phyloP scores from a whole-genome alignment of 2,888 invertebrate species.

The Allygus modestus region DNA sequence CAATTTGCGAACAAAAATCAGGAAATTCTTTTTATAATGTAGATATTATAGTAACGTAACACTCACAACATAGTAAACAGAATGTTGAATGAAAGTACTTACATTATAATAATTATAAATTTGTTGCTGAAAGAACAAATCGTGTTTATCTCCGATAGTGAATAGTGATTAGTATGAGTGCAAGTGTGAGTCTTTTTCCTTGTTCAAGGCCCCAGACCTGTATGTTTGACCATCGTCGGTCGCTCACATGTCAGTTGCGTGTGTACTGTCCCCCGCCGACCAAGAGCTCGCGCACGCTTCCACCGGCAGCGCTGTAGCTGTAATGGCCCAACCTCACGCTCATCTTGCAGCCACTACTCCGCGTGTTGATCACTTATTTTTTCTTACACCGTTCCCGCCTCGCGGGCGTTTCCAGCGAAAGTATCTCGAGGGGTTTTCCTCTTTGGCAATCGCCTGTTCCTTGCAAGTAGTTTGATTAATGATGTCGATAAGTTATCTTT shows the following conservation, averaged over 20 bases:
- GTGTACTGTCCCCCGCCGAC: background rate
- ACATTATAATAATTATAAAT: too few species aligned
- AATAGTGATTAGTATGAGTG: too few species aligned
- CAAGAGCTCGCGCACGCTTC: background rate
- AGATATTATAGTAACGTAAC: too few species aligned
- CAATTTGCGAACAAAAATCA: too few species aligned
- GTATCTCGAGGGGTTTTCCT: background rate
- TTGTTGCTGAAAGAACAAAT: too few species aligned
- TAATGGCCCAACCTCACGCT: background rate
- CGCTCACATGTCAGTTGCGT: background rate
- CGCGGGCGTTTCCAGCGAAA: background rate
- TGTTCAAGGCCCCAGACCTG: too few species aligned
- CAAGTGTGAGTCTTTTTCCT: too few species aligned
- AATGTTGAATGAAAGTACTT: too few species aligned
- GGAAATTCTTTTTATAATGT: too few species aligned
- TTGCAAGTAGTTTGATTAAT: background rate
- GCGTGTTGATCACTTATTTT: background rate
- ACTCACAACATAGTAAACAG: too few species aligned
- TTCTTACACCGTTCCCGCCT: background rate
- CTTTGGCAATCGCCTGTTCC: background rate
- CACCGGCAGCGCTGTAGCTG: background rate
- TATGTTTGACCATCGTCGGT: too few species aligned
- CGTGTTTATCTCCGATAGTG: too few species aligned
- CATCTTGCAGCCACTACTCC: background rate
- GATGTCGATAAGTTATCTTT: background rate